Evolutionary conservation across 1,140 invertebrate species (phyloP).

Genomic region (Lysiphlebus fabarum): DNA sequence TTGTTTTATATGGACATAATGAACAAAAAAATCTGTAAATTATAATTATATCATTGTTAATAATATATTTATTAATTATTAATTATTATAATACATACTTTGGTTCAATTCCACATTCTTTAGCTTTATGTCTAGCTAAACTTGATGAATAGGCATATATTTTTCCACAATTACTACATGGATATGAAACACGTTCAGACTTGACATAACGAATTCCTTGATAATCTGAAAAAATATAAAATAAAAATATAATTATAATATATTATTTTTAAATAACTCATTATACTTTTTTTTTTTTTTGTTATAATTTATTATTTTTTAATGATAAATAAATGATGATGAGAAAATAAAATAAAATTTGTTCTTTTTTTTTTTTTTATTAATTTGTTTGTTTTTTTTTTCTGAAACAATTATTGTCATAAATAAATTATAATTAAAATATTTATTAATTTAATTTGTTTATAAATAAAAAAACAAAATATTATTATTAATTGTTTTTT

Average conservation of each 20-base stretch:
- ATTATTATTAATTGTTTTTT: too few species aligned
- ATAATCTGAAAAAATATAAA: constrained; percentile 39
- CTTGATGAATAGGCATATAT: constrained; percentile 52
- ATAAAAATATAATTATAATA: constrained; percentile 21
- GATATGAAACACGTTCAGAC: constrained; percentile 42
- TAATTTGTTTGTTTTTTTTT: constrained; percentile 11
- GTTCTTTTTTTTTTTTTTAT: background rate
- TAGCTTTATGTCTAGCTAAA: constrained; percentile 53
- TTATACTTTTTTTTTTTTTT: too few species aligned
- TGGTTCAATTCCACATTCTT: constrained; percentile 58
- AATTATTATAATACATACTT: constrained; percentile 22
- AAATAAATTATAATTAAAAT: too few species aligned
- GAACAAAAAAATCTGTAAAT: constrained; percentile 44
- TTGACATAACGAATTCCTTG: constrained; percentile 23
- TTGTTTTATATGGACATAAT: constrained; percentile 46
- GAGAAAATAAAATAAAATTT: too few species aligned
- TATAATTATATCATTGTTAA: too few species aligned
- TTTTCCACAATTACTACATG: constrained; percentile 51
- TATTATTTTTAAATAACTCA: too few species aligned
- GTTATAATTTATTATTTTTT: too few species aligned
- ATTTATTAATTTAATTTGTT: too few species aligned
- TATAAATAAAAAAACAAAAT: too few species aligned
- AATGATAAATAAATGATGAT: too few species aligned
- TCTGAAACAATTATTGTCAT: too few species aligned
- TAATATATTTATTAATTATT: too few species aligned